Conservation (phyloP, 1,140 invertebrate species). For the Carposina sasakii region DNA sequence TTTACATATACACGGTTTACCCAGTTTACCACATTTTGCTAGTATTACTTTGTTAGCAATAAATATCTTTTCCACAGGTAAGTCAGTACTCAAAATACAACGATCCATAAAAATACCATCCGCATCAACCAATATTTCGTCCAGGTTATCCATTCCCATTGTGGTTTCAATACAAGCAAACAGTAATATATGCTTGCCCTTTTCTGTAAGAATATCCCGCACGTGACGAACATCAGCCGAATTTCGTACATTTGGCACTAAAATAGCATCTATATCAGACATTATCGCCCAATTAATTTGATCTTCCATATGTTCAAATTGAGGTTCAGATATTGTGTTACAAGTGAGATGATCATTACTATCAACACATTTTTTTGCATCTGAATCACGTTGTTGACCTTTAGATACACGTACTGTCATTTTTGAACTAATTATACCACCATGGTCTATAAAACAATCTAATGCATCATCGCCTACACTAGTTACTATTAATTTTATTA, state of each 20-base stretch:
- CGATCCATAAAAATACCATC: slow-evolving; percentile 82
- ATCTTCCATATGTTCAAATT: slow-evolving; percentile 57
- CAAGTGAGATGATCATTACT: slow-evolving; percentile 36
- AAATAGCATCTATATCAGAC: slow-evolving; percentile 53
- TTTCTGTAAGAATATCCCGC: slow-evolving; percentile 45
- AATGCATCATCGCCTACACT: slow-evolving; percentile 60
- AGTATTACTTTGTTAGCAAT: slow-evolving; percentile 83
- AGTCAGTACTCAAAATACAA: slow-evolving; percentile 79
- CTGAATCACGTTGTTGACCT: slow-evolving; percentile 39
- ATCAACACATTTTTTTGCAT: slow-evolving; percentile 26
- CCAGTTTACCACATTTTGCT: slow-evolving; percentile 73
- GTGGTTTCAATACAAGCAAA: slow-evolving; percentile 79
- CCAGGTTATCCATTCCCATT: slow-evolving; percentile 77
- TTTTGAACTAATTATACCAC: slow-evolving; percentile 53
- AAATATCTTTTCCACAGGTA: slow-evolving; percentile 85
- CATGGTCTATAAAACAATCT: slow-evolving; percentile 46
- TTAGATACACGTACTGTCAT: slow-evolving; percentile 58
- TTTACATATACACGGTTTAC: slow-evolving; percentile 77
- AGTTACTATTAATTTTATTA: slow-evolving; percentile 48
- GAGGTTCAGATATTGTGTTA: slow-evolving; percentile 36
- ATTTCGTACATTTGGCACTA: slow-evolving; percentile 48
- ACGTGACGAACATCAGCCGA: slow-evolving; percentile 46
- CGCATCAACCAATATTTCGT: slow-evolving; percentile 76
- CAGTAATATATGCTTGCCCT: slow-evolving; percentile 61
- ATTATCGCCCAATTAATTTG: slow-evolving; percentile 57